phyloP scores from a whole-genome alignment of 2,797 vertebrate genomes.

The Cuniculus paca region DNA sequence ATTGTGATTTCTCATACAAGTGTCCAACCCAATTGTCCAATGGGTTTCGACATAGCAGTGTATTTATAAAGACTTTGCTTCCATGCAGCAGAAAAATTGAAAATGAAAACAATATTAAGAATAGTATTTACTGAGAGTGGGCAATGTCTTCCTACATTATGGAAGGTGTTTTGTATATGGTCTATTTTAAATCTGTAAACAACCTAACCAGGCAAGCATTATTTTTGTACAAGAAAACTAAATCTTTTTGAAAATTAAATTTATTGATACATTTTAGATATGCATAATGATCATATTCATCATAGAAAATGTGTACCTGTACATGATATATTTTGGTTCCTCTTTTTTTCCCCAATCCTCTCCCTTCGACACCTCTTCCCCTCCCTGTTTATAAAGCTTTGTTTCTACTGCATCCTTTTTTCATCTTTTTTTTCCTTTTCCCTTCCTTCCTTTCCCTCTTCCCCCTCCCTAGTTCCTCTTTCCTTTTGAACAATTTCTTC shows the following conservation, averaged over 20 bases:
- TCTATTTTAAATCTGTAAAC: background rate
- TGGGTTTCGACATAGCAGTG: background rate
- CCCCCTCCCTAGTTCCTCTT: background rate
- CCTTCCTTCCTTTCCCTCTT: background rate
- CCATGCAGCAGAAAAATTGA: background rate
- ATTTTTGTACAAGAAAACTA: slow-evolving; percentile 21
- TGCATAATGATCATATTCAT: background rate
- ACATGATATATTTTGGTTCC: background rate
- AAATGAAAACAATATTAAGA: slow-evolving; percentile 27
- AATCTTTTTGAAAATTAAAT: background rate
- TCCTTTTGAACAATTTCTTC: background rate
- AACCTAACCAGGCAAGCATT: background rate
- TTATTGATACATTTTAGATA: background rate
- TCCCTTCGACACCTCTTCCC: background rate
- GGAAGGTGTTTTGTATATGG: background rate
- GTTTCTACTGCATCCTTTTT: background rate
- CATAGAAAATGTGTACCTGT: background rate
- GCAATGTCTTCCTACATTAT: background rate
- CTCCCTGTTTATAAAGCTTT: background rate
- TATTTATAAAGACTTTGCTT: slow-evolving; percentile 28
- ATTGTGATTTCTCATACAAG: background rate
- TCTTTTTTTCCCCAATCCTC: background rate
- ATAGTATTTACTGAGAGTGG: background rate
- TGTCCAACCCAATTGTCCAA: background rate
- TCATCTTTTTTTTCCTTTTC: background rate